Base-by-base conservation (phyloP, 2,888 invertebrate genomes). In the Clanis bilineata region DNA sequence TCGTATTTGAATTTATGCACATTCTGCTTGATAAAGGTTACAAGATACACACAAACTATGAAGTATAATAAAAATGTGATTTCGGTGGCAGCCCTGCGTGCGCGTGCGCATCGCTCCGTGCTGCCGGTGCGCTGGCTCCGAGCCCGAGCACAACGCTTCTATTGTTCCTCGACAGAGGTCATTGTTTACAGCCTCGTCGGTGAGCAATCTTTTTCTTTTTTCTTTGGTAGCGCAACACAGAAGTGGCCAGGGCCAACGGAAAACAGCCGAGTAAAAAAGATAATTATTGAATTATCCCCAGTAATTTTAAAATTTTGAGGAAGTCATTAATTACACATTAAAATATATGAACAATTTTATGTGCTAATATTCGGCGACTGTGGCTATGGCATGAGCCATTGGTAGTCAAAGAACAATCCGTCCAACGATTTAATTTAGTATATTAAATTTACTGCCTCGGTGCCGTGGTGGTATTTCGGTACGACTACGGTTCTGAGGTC, bases 51-150 rank as follows among this genome's bases (percentile, higher is more conserved):
- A 39, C n/a, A 4, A 39, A 15, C 39, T n/a, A 41, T 18, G 3
- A 7, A 7, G 5, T 1, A 41, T 41, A 41, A 18, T 18, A 41
- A 44, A 21, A 23, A 12, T 10, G 44, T 44, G 10, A 44, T 12
- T 22, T 44, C 22, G 3, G 44, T 57, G 21, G 18, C 25, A 56
- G 32, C 59, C 59, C 59, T 59, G 18, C 5, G 12, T 36, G 59
- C 51, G 45, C 60, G 58, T 23, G 62, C 57, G 60, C 63, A 60
- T 56, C 44, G 57, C 57, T 41, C 18, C 55, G 15, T 57, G 59
- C 56, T 56, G 44, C 59, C 56, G 59, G 23, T 36, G 44, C 43
- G 41, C 39, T 36, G 43, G 21, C 44, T 44, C 28, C 43, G 39
- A 47, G 28, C 28, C 36, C 39, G 45, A 54, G 23, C 44, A 59